A percentile compares a stretch with the other conserved stretches of the same genome.
phyloP scores from a whole-genome alignment of 37 sponge, comb jelly and placozoan species.

The Aphrocallistes beatrix region DNA sequence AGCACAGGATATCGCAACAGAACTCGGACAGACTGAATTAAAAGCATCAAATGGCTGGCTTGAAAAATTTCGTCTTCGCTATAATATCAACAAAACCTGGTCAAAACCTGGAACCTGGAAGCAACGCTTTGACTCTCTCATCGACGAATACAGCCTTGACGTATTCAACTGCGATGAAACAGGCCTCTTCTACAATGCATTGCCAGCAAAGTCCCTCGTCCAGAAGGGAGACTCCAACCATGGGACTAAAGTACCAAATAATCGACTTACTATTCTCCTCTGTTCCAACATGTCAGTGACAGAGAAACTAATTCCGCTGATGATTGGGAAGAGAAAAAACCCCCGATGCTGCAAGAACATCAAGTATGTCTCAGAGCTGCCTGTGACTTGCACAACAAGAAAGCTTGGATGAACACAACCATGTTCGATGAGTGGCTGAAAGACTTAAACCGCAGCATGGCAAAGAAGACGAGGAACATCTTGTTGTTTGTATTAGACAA shows the following conservation, averaged over 20 bases:
- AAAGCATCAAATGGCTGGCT: slow-evolving; percentile 1
- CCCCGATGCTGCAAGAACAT: background rate
- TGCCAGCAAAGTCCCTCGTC: slow-evolving; percentile 14
- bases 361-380: slow-evolving; percentile 8
- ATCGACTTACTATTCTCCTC: slow-evolving; percentile 13
- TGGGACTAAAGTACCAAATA: background rate
- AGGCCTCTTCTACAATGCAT: slow-evolving; percentile 15
- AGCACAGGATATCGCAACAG: background rate
- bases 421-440: slow-evolving; percentile 14
- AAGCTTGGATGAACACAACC: slow-evolving; percentile 17
- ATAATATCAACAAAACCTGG: background rate
- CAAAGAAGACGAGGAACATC: slow-evolving; percentile 8
- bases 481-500: background rate
- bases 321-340: slow-evolving; percentile 3
- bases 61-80: slow-evolving; percentile 4
- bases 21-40: background rate
- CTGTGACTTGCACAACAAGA: slow-evolving; percentile 7
- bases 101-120: slow-evolving; percentile 4
- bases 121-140: slow-evolving; percentile 11
- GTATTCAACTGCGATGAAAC: slow-evolving; percentile 7
- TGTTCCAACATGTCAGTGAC: slow-evolving; percentile 14
- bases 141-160: slow-evolving; percentile 7
- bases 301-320: slow-evolving; percentile 15
- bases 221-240: slow-evolving; percentile 11
- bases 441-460: slow-evolving; percentile 19